A percentile compares a stretch with the other conserved stretches of the same genome.
Evolutionary conservation across 2,797 vertebrate species (phyloP).

Genomic region (Percopsis omiscomaycus): DNA sequence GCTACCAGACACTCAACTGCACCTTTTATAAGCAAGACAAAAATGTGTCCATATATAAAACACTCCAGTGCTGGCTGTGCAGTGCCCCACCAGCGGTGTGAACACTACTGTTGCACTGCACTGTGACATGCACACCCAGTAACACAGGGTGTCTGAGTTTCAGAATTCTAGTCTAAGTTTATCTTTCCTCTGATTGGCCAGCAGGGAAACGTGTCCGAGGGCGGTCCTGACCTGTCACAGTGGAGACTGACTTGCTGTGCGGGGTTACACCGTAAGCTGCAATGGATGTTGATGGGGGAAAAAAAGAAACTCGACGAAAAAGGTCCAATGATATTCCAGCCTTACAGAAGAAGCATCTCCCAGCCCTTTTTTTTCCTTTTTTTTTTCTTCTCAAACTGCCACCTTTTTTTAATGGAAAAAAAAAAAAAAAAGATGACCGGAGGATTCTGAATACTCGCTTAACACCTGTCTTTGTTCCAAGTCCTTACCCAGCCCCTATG

Average conservation of each 20-base stretch:
- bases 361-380: slow-evolving; percentile 24
- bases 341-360: slow-evolving; percentile 85
- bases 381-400: slow-evolving; percentile 62
- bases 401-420: slow-evolving; percentile 41
- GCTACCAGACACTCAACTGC: slow-evolving; percentile 7
- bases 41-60: slow-evolving; percentile 30
- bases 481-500: slow-evolving; percentile 46
- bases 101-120: not conserved
- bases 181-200: slow-evolving; percentile 76
- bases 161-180: slow-evolving; percentile 78
- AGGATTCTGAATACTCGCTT: slow-evolving; percentile 64
- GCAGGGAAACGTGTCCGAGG: slow-evolving; percentile 99
- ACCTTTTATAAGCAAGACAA: slow-evolving; percentile 30
- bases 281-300: slow-evolving; percentile 83
- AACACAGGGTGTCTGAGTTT: not conserved
- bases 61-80: slow-evolving; percentile 2
- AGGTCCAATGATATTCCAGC: slow-evolving; percentile 97
- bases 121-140: no score
- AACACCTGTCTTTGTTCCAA: slow-evolving; percentile 53
- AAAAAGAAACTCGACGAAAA: slow-evolving; percentile 87
- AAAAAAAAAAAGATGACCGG: slow-evolving; percentile 52
- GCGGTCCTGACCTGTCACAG: slow-evolving; percentile 99
- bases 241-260: slow-evolving; percentile 99
- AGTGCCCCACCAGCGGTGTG: not conserved
- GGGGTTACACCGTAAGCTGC: slow-evolving; percentile 99